Conservation (phyloP, 2,888 invertebrate genomes). For the Calliphora vomitoria region DNA sequence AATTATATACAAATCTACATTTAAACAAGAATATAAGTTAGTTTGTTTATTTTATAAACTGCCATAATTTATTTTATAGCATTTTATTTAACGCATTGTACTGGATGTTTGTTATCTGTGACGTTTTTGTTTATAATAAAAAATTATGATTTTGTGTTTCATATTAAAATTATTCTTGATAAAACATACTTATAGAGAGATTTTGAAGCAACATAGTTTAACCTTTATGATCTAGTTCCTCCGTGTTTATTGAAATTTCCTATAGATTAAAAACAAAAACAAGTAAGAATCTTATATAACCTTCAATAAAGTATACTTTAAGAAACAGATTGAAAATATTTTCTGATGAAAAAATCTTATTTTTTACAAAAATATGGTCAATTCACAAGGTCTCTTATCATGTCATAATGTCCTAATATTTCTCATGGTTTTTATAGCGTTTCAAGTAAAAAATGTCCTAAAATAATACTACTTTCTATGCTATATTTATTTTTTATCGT, state of each 20-base stretch:
- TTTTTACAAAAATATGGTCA: too few relatives aligned
- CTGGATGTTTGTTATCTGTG: neutral
- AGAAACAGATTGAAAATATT: too few relatives aligned
- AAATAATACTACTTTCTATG: too few relatives aligned
- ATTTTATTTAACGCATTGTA: conserved; percentile 7
- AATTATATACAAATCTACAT: neutral
- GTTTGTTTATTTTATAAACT: conserved; percentile 67
- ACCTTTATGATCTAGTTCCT: neutral
- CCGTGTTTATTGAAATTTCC: neutral
- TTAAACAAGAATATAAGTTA: conserved; percentile 19
- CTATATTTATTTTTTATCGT: too few relatives aligned
- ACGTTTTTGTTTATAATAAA: conserved; percentile 18
- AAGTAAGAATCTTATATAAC: too few relatives aligned
- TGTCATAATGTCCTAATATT: too few relatives aligned
- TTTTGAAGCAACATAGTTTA: neutral
- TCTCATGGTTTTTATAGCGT: too few relatives aligned
- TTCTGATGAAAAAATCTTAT: too few relatives aligned
- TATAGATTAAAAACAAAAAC: neutral
- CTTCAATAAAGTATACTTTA: too few relatives aligned
- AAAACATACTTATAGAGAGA: neutral
- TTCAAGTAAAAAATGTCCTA: too few relatives aligned
- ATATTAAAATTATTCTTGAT: neutral
- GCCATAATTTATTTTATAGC: conserved; percentile 48
- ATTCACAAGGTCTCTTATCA: too few relatives aligned
- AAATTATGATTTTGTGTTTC: neutral